These are phyloP conservation scores for Orius insidiosus DNA, from an alignment of 1,140 invertebrate species.

Conservation along the genomic window DNA sequence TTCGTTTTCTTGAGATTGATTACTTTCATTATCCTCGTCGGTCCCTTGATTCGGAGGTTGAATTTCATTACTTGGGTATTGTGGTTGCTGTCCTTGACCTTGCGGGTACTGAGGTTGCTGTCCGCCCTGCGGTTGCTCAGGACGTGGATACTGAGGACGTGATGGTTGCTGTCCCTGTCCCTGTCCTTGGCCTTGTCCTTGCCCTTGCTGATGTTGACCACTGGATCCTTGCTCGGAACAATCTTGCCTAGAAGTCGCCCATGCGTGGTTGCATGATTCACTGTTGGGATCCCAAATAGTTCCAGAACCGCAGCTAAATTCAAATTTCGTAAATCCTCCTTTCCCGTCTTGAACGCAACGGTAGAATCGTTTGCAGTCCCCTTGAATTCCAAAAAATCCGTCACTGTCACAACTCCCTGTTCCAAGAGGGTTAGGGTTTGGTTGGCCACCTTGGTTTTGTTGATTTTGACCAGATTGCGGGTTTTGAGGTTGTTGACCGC, in stretches of 20 bases:
- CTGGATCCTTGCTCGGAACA: slow-evolving; percentile 10
- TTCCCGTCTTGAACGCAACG: slow-evolving; percentile 42
- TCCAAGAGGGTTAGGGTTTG: slow-evolving; percentile 10
- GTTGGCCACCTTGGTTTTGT: neutral
- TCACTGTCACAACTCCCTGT: slow-evolving; percentile 22
- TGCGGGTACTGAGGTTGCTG: slow-evolving; percentile 1
- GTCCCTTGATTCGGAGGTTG: neutral
- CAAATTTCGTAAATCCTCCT: slow-evolving; percentile 35
- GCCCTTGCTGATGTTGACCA: neutral
- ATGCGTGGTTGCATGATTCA: slow-evolving; percentile 40
- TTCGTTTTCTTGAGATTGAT: slow-evolving; percentile 6
- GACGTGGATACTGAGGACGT: neutral
- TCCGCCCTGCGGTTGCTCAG: neutral
- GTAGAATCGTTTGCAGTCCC: slow-evolving; percentile 47
- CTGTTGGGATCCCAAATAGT: slow-evolving; percentile 44
- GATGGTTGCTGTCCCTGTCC: neutral
- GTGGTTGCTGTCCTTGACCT: slow-evolving; percentile 1
- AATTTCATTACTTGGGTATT: slow-evolving; percentile 1
- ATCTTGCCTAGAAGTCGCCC: slow-evolving; percentile 27
- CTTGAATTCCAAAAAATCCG: slow-evolving; percentile 36
- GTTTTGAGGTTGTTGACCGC: neutral
- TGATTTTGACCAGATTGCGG: neutral
- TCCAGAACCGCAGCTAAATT: slow-evolving; percentile 43
- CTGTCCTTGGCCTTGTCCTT: neutral
- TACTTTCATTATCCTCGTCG: slow-evolving; percentile 1